phyloP scores from a whole-genome alignment of 2,113 vertebrate genomes.

The Calidris pygmaea region DNA sequence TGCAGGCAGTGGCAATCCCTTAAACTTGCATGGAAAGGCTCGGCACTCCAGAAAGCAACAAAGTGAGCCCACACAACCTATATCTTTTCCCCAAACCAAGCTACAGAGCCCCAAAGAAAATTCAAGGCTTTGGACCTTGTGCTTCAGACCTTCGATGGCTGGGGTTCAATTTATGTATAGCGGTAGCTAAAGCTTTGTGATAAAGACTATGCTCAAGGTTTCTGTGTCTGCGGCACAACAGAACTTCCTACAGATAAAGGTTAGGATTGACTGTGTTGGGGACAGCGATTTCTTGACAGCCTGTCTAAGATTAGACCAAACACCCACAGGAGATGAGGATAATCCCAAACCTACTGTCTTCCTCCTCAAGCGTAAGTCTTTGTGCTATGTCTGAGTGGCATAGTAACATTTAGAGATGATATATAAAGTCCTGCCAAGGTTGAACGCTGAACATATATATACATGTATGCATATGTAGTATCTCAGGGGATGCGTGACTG shows the following conservation, averaged over 20 bases:
- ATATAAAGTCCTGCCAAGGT: neutral
- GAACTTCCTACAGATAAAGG: constrained; percentile 10
- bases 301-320: neutral
- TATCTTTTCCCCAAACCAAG: neutral
- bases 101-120: neutral
- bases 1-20: neutral
- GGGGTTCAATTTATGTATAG: neutral
- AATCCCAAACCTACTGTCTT: neutral
- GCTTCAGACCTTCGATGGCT: neutral
- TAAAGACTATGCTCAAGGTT: neutral
- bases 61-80: neutral
- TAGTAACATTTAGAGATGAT: neutral
- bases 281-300: constrained; percentile 7
- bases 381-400: neutral
- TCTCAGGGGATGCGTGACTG: neutral
- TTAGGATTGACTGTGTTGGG: neutral
- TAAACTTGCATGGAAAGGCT: neutral
- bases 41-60: neutral
- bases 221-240: neutral
- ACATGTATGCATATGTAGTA: neutral
- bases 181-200: neutral
- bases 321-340: neutral
- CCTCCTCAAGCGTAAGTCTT: neutral
- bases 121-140: neutral
- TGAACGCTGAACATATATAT: neutral